Base-by-base conservation (phyloP, 2,888 invertebrate species). In the Leucozona laternaria region DNA sequence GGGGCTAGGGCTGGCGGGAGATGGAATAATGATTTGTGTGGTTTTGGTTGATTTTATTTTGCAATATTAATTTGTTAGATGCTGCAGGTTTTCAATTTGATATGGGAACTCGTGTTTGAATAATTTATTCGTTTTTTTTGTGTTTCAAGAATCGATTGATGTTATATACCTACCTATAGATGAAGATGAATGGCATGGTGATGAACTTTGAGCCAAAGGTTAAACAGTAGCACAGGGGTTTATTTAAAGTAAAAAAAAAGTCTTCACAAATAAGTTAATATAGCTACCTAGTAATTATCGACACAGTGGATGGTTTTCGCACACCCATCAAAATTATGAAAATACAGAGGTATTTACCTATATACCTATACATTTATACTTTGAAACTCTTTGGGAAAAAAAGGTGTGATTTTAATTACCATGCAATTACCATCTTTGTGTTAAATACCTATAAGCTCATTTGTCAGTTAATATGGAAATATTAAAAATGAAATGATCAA, bases 21-120 rank as follows among this genome's bases (percentile, higher is more conserved):
- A 58, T 34, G 45, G 34, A 62, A 71, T 55, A 20, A 70, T 81
- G 73, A 75, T 75, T 80, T 76, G 58, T 81, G 22, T 76, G 25
- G 70, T 48, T 64, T 76, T 34, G n/a, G 43, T 58, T 58, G 22
- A 58, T 53, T 45, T 43, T 48, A 34, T 53, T 31, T 50, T 55
- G 70, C 57, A 25, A 62, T 5, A 37, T 45, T 45, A 28, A 25
- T 28, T 4, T n/a, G n/a, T 37, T 34, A 53, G 72, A 60, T 31
- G 37, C 22, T 53, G 62, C 60, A 55, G 79, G 48, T 62, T 31
- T 48, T 55, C 57, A n/a, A 72, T 71, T 64, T 37, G 22, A 17
- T 20, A 81, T 70, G 68, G 34, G 66, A 48, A 48, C 48, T 66
- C 34, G 50, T 66, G 66, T 50, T 50, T 66, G 50, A 34, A 50